A percentile compares a stretch with the other conserved stretches of the same genome.
phyloP scores from a whole-genome alignment of 2,113 vertebrate genomes.

The Cavia porcellus region DNA sequence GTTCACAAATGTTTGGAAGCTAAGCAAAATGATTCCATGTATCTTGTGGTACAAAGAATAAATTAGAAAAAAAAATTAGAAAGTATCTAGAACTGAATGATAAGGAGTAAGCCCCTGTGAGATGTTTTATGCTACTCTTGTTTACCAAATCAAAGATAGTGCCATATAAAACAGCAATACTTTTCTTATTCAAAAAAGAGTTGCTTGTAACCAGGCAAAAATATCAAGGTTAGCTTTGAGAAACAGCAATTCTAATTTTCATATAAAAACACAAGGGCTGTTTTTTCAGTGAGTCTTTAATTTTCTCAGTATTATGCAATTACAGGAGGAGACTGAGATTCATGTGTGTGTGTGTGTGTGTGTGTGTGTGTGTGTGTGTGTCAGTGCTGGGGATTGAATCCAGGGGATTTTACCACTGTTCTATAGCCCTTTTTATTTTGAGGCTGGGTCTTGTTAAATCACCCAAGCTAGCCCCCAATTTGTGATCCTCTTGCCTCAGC shows the following conservation, averaged over 20 bases:
- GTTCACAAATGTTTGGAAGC: conserved; percentile 29
- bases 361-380: neutral
- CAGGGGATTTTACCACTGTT: neutral
- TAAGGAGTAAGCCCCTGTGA: conserved; percentile 22
- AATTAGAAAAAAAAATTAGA: conserved; percentile 13
- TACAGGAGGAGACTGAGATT: conserved; percentile 6
- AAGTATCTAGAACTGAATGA: neutral
- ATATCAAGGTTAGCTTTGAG: conserved; percentile 3
- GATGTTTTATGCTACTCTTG: neutral
- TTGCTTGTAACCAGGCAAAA: neutral
- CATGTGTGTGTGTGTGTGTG: neutral
- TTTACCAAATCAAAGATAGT: conserved; percentile 24
- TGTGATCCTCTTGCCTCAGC: neutral
- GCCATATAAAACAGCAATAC: conserved; percentile 36
- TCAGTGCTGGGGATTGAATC: neutral
- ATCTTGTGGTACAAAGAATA: neutral
- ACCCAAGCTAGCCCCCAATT: neutral
- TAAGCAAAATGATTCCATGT: conserved; percentile 20
- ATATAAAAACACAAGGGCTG: neutral
- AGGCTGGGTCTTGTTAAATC: neutral
- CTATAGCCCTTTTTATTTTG: neutral
- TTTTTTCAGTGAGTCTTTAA: neutral
- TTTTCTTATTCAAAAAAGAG: neutral
- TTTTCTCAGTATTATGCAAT: neutral
- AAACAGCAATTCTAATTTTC: conserved; percentile 30